Base-by-base conservation (phyloP, 2,797 vertebrate genomes). In the Petrocephalus sullivani region DNA sequence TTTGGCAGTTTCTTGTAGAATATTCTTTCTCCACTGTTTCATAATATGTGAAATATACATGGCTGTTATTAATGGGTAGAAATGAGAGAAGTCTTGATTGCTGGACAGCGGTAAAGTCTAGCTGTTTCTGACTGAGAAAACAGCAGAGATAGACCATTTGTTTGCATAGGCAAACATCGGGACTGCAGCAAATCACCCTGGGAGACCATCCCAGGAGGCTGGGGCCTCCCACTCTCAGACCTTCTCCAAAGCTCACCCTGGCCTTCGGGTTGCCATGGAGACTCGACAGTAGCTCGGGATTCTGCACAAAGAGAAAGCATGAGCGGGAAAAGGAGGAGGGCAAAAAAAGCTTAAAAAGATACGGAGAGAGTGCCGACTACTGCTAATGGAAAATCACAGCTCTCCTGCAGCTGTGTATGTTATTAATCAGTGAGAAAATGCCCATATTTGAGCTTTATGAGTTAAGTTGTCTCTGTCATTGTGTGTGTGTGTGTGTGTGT, bases 231-330 rank as follows among this genome's bases (percentile, higher is more conserved):
- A 46, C 58, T 51, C 33, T 71, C 89, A 67, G 12, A 46, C 33
- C 87, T 84, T 75, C 87, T 89, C 71, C 88, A 23, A 82, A 90
- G 88, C 90, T 90, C 89, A 88, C 60, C 49, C 84, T 86, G 51
- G 85, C 88, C 91, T 87, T 53, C 49, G 46, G 78, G 91, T 93
- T 90, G 67, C 91, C 88, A 92, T 92, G 90, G 91, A 89, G 90
- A 93, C 85, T 83, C 61, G 86, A 85, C 81, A 85, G 87, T 82
- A 86, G 87, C 86, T 53, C 89, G 71, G 87, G 82, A 91, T 90
- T 91, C 71, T 33, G 87, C 19, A 60, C n/a, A 49, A 3, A 71
- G 7, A 60, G 14, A 89, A 23, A 87, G 57, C 64, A 28, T 23
- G 71, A 49, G 12, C 19, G 21, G 60, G 82, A 60, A 49, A 23